Conservation (phyloP, 2,888 invertebrate genomes). For the Temnothorax rugatulus region DNA sequence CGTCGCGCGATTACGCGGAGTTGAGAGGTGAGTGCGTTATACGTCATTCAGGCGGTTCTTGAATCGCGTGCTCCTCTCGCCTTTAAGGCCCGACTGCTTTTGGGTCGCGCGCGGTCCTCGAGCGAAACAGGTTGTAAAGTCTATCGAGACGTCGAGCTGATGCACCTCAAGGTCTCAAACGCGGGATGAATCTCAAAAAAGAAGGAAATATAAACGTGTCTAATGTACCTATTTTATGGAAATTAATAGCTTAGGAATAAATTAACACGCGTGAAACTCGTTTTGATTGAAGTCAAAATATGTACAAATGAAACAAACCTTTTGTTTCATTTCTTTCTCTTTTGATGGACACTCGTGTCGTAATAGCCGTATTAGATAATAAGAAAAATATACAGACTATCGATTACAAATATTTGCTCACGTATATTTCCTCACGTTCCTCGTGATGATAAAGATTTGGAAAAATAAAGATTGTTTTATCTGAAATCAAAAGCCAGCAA, state of each 20-base stretch:
- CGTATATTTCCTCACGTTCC: not conserved
- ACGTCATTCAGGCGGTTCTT: slow-evolving; percentile 5
- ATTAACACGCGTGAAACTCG: not conserved
- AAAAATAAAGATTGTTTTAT: slow-evolving; percentile 13
- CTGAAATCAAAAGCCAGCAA: not conserved
- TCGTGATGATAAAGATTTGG: not conserved
- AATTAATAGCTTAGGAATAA: not conserved
- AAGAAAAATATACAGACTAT: not conserved
- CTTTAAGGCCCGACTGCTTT: slow-evolving; percentile 23
- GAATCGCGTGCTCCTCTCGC: slow-evolving; percentile 8
- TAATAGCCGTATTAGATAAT: not conserved
- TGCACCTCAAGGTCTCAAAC: not conserved
- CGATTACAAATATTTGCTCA: not conserved
- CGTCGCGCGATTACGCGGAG: not conserved
- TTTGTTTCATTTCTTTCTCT: not conserved
- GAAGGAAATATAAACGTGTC: not conserved
- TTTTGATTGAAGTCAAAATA: not conserved
- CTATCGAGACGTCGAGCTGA: not conserved
- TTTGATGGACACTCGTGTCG: not conserved
- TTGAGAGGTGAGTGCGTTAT: slow-evolving; percentile 32
- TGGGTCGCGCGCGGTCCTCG: slow-evolving; percentile 18
- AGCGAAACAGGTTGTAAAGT: not conserved
- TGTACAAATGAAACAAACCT: not conserved
- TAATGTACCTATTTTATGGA: not conserved
- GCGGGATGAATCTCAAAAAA: not conserved